A percentile compares a stretch with the other conserved stretches of the same genome.
Evolutionary conservation across 1,140 invertebrate genomes (phyloP).

Genomic region (Hypsibius dujardini): DNA sequence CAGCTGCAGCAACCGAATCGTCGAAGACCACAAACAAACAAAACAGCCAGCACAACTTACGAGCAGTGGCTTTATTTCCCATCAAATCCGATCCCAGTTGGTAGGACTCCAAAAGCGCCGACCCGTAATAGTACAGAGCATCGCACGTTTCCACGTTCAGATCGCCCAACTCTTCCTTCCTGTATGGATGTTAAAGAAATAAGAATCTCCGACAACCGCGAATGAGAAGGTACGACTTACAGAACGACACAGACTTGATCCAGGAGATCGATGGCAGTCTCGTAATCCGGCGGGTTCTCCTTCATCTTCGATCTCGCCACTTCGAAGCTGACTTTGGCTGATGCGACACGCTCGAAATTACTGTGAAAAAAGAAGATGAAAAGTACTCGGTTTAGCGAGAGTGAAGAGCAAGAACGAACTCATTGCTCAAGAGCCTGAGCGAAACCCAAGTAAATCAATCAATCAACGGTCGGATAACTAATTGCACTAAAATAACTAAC

Average conservation of each 20-base stretch:
- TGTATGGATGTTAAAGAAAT: background rate
- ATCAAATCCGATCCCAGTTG: background rate
- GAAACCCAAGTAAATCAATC: too few relatives aligned
- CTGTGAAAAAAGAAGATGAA: background rate
- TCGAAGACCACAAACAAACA: background rate
- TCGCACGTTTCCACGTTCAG: background rate
- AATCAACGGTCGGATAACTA: too few relatives aligned
- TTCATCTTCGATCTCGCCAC: background rate
- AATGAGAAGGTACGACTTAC: background rate
- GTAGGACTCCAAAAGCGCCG: background rate
- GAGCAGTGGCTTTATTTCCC: background rate
- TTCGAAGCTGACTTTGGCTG: background rate
- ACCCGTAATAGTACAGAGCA: background rate
- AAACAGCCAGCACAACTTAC: background rate
- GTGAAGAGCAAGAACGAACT: too few relatives aligned
- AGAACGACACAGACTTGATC: background rate
- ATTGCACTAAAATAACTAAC: too few relatives aligned
- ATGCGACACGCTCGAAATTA: background rate
- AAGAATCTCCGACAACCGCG: background rate
- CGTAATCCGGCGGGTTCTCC: constrained; percentile 3
- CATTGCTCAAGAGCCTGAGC: too few relatives aligned
- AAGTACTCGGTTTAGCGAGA: too few relatives aligned
- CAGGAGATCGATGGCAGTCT: background rate
- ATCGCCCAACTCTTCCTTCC: constrained; percentile 9
- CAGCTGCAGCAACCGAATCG: background rate